phyloP scores from a whole-genome alignment of 1,140 invertebrate species.

The Drosophila jambulina region DNA sequence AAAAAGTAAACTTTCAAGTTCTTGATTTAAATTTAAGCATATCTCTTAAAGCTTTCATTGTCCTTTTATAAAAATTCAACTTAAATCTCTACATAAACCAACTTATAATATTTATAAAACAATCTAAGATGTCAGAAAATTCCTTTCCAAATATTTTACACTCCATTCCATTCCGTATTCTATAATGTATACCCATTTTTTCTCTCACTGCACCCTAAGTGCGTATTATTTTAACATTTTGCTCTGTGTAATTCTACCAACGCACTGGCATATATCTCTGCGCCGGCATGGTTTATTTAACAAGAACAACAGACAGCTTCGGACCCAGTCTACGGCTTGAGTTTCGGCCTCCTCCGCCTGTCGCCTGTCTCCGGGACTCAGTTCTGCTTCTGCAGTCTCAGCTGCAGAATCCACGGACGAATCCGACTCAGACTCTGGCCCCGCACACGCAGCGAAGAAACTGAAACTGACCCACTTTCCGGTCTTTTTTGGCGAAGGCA shows the following conservation, averaged over 20 bases:
- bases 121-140: no score
- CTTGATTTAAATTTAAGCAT: no score
- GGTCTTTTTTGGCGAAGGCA: constrained; percentile 50
- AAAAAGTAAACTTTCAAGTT: no score
- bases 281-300: constrained; percentile 73
- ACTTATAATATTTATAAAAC: no score
- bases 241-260: constrained; percentile 14
- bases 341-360: constrained; percentile 13
- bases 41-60: no score
- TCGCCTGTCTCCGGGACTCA: constrained; percentile 3
- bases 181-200: neutral
- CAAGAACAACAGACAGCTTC: constrained; percentile 68
- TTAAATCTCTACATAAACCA: no score
- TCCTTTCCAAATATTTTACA: no score
- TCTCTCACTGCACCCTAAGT: neutral
- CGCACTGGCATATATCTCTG: constrained; percentile 28
- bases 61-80: no score
- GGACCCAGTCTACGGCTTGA: constrained; percentile 24
- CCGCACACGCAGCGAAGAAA: constrained; percentile 61
- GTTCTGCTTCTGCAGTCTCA: constrained; percentile 27
- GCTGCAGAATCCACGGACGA: constrained; percentile 18
- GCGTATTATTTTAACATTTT: constrained; percentile 20
- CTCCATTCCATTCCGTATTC: no score
- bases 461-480: constrained; percentile 77
- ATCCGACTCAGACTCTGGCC: constrained; percentile 39